These are phyloP conservation scores for Thereva nobilitata DNA, from an alignment of 2,888 invertebrate species.

Conservation along the genomic window DNA sequence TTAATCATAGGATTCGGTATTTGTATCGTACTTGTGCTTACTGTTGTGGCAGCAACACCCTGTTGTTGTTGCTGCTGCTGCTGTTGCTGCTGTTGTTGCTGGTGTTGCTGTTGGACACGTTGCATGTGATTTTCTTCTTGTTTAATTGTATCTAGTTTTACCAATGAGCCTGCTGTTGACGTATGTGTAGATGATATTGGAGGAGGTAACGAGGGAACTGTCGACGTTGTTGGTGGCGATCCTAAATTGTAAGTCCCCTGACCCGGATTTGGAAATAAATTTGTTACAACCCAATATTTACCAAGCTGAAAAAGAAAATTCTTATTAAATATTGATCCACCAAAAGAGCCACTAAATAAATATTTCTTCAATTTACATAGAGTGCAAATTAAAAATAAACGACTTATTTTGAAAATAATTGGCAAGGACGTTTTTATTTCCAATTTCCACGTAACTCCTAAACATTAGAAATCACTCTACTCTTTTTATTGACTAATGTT, in stretches of 20 bases:
- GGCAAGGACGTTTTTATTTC: too few species aligned
- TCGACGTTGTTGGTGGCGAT: slow-evolving; percentile 46
- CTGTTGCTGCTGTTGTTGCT: slow-evolving; percentile 41
- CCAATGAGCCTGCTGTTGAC: slow-evolving; percentile 40
- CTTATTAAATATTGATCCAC: too few species aligned
- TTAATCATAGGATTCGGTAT: slow-evolving; percentile 49
- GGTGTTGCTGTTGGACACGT: slow-evolving; percentile 27
- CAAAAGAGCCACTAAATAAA: too few species aligned
- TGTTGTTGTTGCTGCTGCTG: slow-evolving; percentile 21
- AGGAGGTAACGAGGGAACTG: slow-evolving; percentile 43
- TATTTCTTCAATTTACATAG: too few species aligned
- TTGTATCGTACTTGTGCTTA: slow-evolving; percentile 47
- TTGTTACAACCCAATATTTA: slow-evolving; percentile 83
- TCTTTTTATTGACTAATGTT: too few species aligned
- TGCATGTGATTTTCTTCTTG: slow-evolving; percentile 43
- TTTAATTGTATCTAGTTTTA: slow-evolving; percentile 44
- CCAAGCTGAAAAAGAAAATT: slow-evolving; percentile 71
- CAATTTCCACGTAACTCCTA: too few species aligned
- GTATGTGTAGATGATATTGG: slow-evolving; percentile 46
- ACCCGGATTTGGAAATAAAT: slow-evolving; percentile 67
- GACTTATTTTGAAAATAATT: not conserved
- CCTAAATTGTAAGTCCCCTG: slow-evolving; percentile 47
- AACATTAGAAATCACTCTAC: too few species aligned
- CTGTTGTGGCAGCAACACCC: slow-evolving; percentile 39
- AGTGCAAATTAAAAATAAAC: not conserved